These are phyloP conservation scores for Rhadinocentrus ornatus DNA, from an alignment of 2,797 vertebrate species.

Conservation along the genomic window DNA sequence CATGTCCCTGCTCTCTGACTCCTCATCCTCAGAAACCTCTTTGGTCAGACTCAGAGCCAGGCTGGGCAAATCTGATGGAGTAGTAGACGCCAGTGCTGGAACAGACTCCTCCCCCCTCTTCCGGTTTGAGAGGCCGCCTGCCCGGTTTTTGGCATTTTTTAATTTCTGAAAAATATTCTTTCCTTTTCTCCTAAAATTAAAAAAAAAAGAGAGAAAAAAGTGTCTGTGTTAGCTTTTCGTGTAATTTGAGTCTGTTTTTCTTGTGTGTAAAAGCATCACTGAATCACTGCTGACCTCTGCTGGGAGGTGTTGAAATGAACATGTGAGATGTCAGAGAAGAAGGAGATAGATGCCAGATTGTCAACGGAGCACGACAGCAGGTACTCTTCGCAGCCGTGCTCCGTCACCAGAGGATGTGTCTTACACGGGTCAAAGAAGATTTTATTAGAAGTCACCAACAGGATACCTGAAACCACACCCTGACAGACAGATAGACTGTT, in stretches of 20 bases:
- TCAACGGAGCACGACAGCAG: constrained; percentile 83
- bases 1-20: constrained; percentile 66
- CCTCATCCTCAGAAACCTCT: constrained; percentile 48
- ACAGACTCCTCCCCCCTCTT: constrained; percentile 32
- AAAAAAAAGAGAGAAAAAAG: constrained; percentile 2
- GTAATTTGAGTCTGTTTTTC: not conserved
- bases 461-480: constrained; percentile 85
- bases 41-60: constrained; percentile 39
- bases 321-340: constrained; percentile 83
- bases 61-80: constrained; percentile 39
- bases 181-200: constrained; percentile 71
- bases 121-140: constrained; percentile 20
- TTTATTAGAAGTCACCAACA: constrained; percentile 84
- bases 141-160: constrained; percentile 49
- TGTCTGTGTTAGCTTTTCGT: not conserved
- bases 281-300: constrained; percentile 73
- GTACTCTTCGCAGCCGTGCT: constrained; percentile 86
- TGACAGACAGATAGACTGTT: constrained; percentile 41
- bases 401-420: constrained; percentile 83
- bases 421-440: constrained; percentile 88
- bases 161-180: constrained; percentile 69
- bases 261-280: not conserved
- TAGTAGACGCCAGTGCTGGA: constrained; percentile 39
- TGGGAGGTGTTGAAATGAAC: constrained; percentile 81
- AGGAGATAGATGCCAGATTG: constrained; percentile 77